Base-by-base conservation (phyloP, 2,888 invertebrate genomes). In the Drosophila neonasuta region DNA sequence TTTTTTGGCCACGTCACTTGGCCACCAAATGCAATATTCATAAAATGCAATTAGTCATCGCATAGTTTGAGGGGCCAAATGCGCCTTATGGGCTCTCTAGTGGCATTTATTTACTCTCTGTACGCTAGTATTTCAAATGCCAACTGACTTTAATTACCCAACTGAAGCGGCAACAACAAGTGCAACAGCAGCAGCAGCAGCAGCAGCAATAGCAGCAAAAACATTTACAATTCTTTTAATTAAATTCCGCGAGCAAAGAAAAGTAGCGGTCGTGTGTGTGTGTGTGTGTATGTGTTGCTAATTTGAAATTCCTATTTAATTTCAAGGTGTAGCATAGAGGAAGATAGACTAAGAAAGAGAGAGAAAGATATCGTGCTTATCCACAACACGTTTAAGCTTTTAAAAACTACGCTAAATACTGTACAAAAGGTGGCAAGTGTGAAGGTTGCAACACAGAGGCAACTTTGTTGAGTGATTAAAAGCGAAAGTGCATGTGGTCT, bases 201-300 rank as follows among this genome's bases (percentile, higher is more conserved):
- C 13, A 45, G 34, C 24, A 34, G 32, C 32, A 24, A 17, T 32
- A 45, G n/a, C 11, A 30, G 11, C 30, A 29, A 74, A 71, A 72
- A 72, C 86, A 77, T 75, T 85, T 82, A 80, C 86, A 75, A 82
- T 83, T 80, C 87, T 85, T 82, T 85, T 83, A 83, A 87, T 83
- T 83, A 83, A 87, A 87, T 83, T 83, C 87, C 80, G 74, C 69
- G 68, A 77, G 71, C 48, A 56, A 64, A 57, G 69, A 70, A 71
- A 79, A 77, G 68, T 66, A 68, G 59, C 71, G 70, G 58, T 66
- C 78, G 70, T 52, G 45, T 49, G 10, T 42, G 51, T 50, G 34
- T 55, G 45, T 54, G 32, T 44, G 67, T 55, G 45, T 54, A 30
- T 44, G 67, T 68, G 57, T 70, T 68, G 71, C 66, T 80, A 82